Evolutionary conservation across 1,140 invertebrate genomes (phyloP).

Genomic region (Matsumurasca onukii): DNA sequence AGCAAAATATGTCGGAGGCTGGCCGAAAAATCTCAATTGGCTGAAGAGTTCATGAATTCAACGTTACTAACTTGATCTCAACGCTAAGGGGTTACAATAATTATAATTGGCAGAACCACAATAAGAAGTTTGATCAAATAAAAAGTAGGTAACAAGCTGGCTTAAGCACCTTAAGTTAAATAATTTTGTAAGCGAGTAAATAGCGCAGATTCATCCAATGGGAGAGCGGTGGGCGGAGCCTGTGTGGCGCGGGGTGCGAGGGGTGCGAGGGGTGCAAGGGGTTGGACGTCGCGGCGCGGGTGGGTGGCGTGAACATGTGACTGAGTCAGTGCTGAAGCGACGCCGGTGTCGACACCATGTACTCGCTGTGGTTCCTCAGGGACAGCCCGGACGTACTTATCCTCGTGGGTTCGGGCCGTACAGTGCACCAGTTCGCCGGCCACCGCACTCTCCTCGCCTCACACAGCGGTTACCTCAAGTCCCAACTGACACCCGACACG

Average conservation of each 20-base stretch:
- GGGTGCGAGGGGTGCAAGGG: background rate
- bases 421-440: constrained; percentile 61
- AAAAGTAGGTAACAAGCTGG: background rate
- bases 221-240: constrained; percentile 28
- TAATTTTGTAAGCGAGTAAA: constrained; percentile 4
- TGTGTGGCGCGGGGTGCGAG: too few species aligned
- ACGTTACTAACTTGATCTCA: too few species aligned
- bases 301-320: background rate
- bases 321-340: background rate
- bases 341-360: constrained; percentile 48
- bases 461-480: constrained; percentile 70
- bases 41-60: too few species aligned
- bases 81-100: background rate
- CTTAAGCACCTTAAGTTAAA: background rate
- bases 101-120: background rate
- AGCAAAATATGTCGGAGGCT: too few species aligned
- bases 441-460: constrained; percentile 64
- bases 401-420: constrained; percentile 56
- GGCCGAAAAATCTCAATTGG: too few species aligned
- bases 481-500: constrained; percentile 50
- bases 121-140: background rate
- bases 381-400: constrained; percentile 59
- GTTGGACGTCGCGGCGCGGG: background rate
- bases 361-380: constrained; percentile 61
- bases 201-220: constrained; percentile 9